Evolutionary conservation across 2,888 invertebrate species (phyloP), one percentile per base, ranked within the genome.

Genomic region (Rhopalosiphum nymphaeae): DNA sequence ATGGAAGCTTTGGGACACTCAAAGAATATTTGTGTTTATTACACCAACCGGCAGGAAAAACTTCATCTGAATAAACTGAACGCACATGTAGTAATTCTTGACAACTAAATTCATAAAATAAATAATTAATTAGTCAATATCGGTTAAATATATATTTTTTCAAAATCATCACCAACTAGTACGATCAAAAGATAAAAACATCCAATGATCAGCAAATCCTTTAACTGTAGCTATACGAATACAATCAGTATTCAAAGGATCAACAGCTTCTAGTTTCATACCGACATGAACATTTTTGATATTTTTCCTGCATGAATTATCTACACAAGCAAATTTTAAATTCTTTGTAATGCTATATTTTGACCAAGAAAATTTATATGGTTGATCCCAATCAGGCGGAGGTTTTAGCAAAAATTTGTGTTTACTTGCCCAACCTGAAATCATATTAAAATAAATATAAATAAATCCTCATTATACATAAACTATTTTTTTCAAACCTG

Each of bases 31-130:
- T 67, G n/a, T 94, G 94, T 91, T 94, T 91, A 67, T 94, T 91
- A 67, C 94, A 94, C 94, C 94, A 94, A 44, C 91, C 94, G 44
- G 53, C 86, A 36, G 94, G 94, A 67, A 94, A 94, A 67, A 94
- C 21, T 21, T 94, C 94, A 94, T 94, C 94, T 67, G 94, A 94
- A 94, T 87, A 94, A 67, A 94, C 44, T 67, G 94, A 94, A n/a
- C 94, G 94, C 3, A 94, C 67, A 86, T 94, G 94, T 44, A 94
- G 25, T 90, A 94, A 36, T 44, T 94, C 86, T 91, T 91, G 86
- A 44, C 42, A 25, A 91, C 94, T 94, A 53, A 86, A 87, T 11
- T 4, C 91, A 90, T n/a, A 67, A 46, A 57, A 56, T 57, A 26
- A 3, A 78, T 78, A 49, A 53, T 78, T 49, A 16, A 49, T 67